Evolutionary conservation across 1,140 invertebrate species (phyloP), one percentile per base, ranked within the genome.

Genomic region (Liolophura sinensis): DNA sequence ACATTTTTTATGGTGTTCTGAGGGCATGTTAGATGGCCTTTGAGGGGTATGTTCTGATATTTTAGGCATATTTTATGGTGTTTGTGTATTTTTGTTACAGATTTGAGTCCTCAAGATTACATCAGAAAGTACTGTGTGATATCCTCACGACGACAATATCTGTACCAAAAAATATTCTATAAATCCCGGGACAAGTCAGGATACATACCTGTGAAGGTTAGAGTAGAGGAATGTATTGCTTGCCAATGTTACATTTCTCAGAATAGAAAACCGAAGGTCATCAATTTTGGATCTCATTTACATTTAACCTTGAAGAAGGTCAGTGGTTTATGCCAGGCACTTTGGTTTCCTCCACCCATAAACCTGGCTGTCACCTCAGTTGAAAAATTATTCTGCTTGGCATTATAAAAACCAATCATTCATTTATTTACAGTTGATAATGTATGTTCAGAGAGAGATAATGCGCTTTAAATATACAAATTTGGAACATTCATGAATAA

Each of bases 111-210:
- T 22, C 62, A 72, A 51, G 74, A 79, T 14, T 82, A 82, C 67
- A 67, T 82, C 14, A 68, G 62, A 63, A 72, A 70, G 52, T 76
- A 76, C 65, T 82, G 78, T 60, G 68, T 77, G 16, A 72, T 82
- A 4, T 67, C 77, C 5, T 72, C 74, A 31, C 67, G 74, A 27
- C 52, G 78, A 20, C 62, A 71, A 48, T 73, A 63, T 48, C 55
- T 82, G 4, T 82, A 82, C 62, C 61, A 75, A 54, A 79, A 77
- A 65, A 68, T 79, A 50, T 79, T 79, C 65, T 24, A 68, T 11
- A 79, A 78, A 69, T 64, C 76, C 40, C 78, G 73, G 50, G 72
- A 77, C 50, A 77, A 73, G 61, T 20, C 67, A 46, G 69, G 70
- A 1, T 40, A 51, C 46, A 70, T 76, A 1, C 24, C 59, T 25